phyloP scores from a whole-genome alignment of 2,797 vertebrate species.

The Discoglossus pictus region DNA sequence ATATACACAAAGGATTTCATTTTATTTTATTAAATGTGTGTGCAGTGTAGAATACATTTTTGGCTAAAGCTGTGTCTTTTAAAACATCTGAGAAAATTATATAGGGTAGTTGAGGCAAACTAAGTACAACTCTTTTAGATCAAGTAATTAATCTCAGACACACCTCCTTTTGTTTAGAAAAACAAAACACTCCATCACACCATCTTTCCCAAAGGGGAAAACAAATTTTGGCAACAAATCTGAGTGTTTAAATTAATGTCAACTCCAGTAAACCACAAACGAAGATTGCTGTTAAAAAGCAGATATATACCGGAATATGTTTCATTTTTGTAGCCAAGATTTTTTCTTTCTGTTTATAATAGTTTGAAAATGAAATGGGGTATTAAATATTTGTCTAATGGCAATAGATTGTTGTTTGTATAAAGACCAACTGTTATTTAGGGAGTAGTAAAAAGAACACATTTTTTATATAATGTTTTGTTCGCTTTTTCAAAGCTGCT shows the following conservation, averaged over 20 bases:
- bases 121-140: conserved; percentile 31
- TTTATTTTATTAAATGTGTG: too few species aligned
- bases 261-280: conserved; percentile 54
- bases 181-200: too few species aligned
- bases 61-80: too few species aligned
- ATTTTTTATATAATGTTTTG: too few species aligned
- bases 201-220: conserved; percentile 64
- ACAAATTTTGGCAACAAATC: conserved; percentile 56
- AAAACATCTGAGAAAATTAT: too few species aligned
- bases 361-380: conserved; percentile 16
- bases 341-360: conserved; percentile 41
- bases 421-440: conserved; percentile 37
- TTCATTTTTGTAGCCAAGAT: conserved; percentile 7
- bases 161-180: too few species aligned
- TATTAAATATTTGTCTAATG: conserved; percentile 21
- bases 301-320: conserved; percentile 36
- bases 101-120: neutral
- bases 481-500: too few species aligned
- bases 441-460: neutral
- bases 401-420: conserved; percentile 53
- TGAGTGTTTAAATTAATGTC: conserved; percentile 55
- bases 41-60: too few species aligned
- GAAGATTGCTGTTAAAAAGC: conserved; percentile 26
- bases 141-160: conserved; percentile 57
- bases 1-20: too few species aligned